These are phyloP conservation scores for Octodon degus DNA, from an alignment of 2,113 vertebrate species.

Conservation along the genomic window DNA sequence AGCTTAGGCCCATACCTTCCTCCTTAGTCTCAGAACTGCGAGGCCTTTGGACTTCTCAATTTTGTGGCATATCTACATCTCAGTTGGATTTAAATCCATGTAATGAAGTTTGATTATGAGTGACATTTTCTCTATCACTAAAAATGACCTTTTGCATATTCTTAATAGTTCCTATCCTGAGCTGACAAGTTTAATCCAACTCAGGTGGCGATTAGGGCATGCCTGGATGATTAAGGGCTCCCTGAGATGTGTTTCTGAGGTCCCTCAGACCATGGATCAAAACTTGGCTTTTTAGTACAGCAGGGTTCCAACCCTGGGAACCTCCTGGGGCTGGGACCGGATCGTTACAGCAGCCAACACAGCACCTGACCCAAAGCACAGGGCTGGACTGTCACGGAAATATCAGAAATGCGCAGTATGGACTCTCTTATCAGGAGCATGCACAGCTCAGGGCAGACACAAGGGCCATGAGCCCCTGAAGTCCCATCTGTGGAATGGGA, in stretches of 20 bases:
- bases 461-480: neutral
- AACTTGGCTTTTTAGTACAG: neutral
- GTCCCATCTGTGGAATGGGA: neutral
- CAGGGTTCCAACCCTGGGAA: neutral
- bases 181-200: neutral
- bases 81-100: neutral
- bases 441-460: too few relatives aligned
- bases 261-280: neutral
- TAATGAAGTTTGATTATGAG: neutral
- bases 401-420: neutral
- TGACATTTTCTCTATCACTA: neutral
- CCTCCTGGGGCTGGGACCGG: neutral
- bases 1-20: neutral
- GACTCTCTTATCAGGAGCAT: neutral
- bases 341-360: neutral
- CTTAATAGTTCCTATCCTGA: neutral
- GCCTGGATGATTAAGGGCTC: neutral
- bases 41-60: neutral
- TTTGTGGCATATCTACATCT: neutral
- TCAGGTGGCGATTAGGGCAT: neutral
- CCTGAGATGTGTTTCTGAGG: neutral
- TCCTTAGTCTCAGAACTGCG: neutral
- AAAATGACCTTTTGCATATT: neutral
- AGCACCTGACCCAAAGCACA: neutral
- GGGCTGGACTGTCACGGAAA: fast-evolving